Conservation (phyloP, 2,797 vertebrate species). For the Microctenopoma stevenorrisi region DNA sequence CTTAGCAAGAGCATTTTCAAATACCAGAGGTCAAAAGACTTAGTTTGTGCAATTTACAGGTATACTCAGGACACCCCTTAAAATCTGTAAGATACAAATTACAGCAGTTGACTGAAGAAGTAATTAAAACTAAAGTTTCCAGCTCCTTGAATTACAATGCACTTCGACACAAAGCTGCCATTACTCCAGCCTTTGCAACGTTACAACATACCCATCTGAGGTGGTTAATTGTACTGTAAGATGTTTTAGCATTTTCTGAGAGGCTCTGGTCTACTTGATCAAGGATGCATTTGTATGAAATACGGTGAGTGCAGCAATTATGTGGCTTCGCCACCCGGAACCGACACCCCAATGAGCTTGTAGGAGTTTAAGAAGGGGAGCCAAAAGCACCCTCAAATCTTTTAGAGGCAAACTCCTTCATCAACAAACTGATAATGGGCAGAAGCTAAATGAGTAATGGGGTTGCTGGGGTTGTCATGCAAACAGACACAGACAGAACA, state of each 20-base stretch:
- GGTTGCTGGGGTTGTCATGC: conserved; percentile 71
- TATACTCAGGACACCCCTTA: conserved; percentile 18
- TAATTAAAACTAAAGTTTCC: conserved; percentile 52
- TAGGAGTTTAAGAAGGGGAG: conserved; percentile 55
- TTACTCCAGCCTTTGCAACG: conserved; percentile 25
- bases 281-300: conserved; percentile 49
- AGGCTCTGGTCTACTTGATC: conserved; percentile 29
- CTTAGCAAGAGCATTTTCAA: conserved; percentile 36
- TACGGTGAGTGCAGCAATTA: conserved; percentile 61
- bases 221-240: conserved; percentile 40
- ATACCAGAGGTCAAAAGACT: conserved; percentile 51
- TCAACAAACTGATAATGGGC: conserved; percentile 74
- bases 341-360: conserved; percentile 52
- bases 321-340: conserved; percentile 48
- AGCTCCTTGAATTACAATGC: conserved; percentile 36
- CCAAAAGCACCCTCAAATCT: conserved; percentile 68
- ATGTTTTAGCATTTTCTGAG: conserved; percentile 40
- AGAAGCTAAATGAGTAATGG: conserved; percentile 74
- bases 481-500: conserved; percentile 74
- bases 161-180: conserved; percentile 42
- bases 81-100: conserved; percentile 34
- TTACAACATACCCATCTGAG: conserved; percentile 27
- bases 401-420: conserved; percentile 68
- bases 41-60: conserved; percentile 40
- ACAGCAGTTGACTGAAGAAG: conserved; percentile 38